phyloP scores from a whole-genome alignment of 2,113 vertebrate genomes.

The Athene noctua region DNA sequence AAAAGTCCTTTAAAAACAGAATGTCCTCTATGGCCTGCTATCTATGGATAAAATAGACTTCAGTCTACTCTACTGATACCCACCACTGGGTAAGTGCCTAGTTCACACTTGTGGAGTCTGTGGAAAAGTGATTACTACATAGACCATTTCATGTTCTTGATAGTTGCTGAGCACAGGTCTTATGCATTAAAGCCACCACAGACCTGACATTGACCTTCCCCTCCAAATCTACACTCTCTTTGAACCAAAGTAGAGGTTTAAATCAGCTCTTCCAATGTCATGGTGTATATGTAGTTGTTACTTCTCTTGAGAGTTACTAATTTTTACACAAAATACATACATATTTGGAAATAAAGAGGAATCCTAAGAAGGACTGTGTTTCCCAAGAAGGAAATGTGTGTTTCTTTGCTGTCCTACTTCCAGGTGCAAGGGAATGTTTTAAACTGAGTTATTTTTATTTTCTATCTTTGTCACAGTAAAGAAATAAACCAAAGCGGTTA shows the following conservation, averaged over 20 bases:
- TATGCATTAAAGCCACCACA: neutral
- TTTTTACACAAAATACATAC: neutral
- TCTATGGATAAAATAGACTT: neutral
- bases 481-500: neutral
- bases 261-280: neutral
- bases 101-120: neutral
- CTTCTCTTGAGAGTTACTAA: neutral
- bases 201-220: neutral
- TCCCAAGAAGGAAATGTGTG: neutral
- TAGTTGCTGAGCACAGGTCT: neutral
- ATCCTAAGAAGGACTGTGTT: neutral
- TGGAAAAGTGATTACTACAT: neutral
- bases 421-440: neutral
- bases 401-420: neutral
- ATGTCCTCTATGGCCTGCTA: neutral
- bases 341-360: neutral
- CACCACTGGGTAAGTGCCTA: neutral
- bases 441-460: neutral
- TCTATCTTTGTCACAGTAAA: neutral
- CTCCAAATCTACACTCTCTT: neutral
- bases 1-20: neutral
- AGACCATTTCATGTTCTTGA: fast-evolving
- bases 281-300: neutral
- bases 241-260: neutral
- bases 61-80: neutral